phyloP scores from a whole-genome alignment of 2,888 invertebrate genomes.

The Prosapia bicincta region DNA sequence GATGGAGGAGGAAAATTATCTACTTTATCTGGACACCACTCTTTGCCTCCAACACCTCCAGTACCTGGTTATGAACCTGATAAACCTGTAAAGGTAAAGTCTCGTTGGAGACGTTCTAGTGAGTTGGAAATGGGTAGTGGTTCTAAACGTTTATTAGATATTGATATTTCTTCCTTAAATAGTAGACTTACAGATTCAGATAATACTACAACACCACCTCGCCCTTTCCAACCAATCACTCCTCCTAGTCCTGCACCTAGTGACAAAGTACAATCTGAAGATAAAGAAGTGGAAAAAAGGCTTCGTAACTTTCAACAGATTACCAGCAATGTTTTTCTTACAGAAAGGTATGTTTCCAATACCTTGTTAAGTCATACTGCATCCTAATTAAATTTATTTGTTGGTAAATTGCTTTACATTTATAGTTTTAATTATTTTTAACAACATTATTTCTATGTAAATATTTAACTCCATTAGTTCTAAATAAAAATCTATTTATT shows the following conservation, averaged over 20 bases:
- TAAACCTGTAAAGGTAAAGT: conserved; percentile 76
- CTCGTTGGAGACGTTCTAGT: conserved; percentile 71
- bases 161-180: conserved; percentile 2
- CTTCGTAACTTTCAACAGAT: conserved; percentile 76
- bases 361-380: too few relatives aligned
- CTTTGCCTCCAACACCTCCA: conserved; percentile 41
- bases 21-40: neutral
- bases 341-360: conserved; percentile 60
- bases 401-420: too few relatives aligned
- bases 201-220: conserved; percentile 11
- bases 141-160: conserved; percentile 35
- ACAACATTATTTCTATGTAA: too few relatives aligned
- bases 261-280: conserved; percentile 40
- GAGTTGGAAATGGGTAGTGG: conserved; percentile 61
- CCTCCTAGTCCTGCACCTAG: conserved; percentile 28
- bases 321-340: conserved; percentile 81
- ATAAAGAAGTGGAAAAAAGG: conserved; percentile 52
- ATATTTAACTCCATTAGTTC: too few relatives aligned
- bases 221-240: conserved; percentile 23
- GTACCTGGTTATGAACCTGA: conserved; percentile 38
- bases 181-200: neutral
- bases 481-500: too few relatives aligned
- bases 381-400: too few relatives aligned
- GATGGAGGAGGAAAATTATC: neutral
- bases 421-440: too few relatives aligned